Percentiles rank a stretch among this genome's conserved stretches.
Conservation (phyloP, 2,113 vertebrate genomes). For the Panthera tigris region DNA sequence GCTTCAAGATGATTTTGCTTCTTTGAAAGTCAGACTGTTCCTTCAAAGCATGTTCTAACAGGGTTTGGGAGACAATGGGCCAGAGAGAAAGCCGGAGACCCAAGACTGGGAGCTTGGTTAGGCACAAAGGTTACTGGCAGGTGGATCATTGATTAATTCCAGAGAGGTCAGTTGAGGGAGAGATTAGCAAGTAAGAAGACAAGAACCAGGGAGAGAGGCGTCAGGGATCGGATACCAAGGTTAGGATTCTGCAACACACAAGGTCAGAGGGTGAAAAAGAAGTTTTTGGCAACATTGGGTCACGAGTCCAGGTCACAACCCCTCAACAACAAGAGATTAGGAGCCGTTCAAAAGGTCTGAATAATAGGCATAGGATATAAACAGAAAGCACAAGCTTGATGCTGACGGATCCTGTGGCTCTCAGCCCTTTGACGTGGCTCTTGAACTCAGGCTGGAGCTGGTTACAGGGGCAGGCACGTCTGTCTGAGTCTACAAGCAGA, state of each 20-base stretch:
- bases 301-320: constrained; percentile 21
- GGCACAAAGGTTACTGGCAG: constrained; percentile 30
- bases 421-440: neutral
- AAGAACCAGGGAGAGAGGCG: neutral
- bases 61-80: neutral
- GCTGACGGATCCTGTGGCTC: neutral
- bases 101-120: neutral
- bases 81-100: constrained; percentile 1
- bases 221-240: neutral
- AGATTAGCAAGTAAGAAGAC: constrained; percentile 40
- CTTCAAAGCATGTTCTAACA: constrained; percentile 54
- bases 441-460: neutral
- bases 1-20: neutral
- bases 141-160: constrained; percentile 54
- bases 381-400: neutral
- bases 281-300: constrained; percentile 33
- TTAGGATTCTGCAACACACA: constrained; percentile 22
- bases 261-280: neutral
- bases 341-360: constrained; percentile 12
- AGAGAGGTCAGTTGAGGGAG: neutral
- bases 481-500: neutral
- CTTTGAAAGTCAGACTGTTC: constrained; percentile 34
- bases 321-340: neutral
- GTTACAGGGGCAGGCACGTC: neutral
- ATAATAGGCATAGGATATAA: neutral